These are phyloP conservation scores for Dicycla oo DNA, from an alignment of 2,888 invertebrate genomes.

Conservation along the genomic window DNA sequence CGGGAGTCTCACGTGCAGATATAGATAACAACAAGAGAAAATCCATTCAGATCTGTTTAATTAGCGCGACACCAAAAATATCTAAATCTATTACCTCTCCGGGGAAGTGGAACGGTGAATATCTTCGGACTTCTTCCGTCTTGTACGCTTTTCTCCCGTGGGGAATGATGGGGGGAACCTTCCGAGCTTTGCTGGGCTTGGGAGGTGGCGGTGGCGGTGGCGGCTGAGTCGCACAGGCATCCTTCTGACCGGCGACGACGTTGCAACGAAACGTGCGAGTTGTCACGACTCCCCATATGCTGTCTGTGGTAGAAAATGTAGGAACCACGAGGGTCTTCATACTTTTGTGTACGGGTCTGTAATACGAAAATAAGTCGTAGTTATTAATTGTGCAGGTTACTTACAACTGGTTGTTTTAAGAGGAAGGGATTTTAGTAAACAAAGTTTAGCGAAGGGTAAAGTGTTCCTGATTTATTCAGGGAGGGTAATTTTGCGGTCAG, in stretches of 20 bases:
- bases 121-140: constrained; percentile 73
- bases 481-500: constrained; percentile 6
- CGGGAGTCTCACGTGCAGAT: too few species aligned
- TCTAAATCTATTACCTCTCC: constrained; percentile 77
- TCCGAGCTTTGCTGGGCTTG: constrained; percentile 60
- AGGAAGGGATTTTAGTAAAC: constrained; percentile 1
- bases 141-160: constrained; percentile 71
- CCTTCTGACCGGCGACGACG: constrained; percentile 5
- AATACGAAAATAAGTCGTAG: constrained; percentile 36
- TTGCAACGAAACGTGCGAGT: constrained; percentile 33
- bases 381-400: constrained; percentile 15
- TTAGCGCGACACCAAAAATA: constrained; percentile 54
- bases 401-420: constrained; percentile 13
- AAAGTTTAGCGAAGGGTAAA: constrained; percentile 18
- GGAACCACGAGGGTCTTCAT: constrained; percentile 57
- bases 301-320: constrained; percentile 49
- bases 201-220: too few species aligned
- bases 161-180: constrained; percentile 67
- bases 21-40: constrained; percentile 30
- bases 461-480: constrained; percentile 21
- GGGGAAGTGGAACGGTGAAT: constrained; percentile 81
- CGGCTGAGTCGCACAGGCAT: too few species aligned
- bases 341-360: constrained; percentile 59
- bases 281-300: constrained; percentile 49
- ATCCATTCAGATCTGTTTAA: constrained; percentile 52